These are phyloP conservation scores for Perizoma flavofasciatum DNA, from an alignment of 2,888 invertebrate species.

Conservation along the genomic window DNA sequence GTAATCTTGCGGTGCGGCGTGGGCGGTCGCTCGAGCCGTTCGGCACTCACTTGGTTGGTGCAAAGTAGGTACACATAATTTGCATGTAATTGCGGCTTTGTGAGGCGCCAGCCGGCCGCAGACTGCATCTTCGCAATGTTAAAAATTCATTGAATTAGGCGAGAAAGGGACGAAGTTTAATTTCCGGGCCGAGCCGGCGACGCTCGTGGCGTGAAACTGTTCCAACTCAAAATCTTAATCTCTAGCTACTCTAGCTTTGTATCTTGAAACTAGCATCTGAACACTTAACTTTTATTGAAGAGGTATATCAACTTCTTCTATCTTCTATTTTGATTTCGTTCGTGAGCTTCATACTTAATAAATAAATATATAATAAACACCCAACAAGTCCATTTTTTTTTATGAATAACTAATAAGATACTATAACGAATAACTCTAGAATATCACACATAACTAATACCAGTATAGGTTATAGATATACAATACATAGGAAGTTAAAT, in stretches of 20 bases:
- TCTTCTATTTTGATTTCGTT: neutral
- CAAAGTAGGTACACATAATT: conserved; percentile 78
- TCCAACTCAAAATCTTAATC: conserved; percentile 67
- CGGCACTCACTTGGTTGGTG: conserved; percentile 52
- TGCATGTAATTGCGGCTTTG: conserved; percentile 80
- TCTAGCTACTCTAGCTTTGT: conserved; percentile 54
- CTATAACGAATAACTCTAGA: too few relatives aligned
- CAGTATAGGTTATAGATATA: too few relatives aligned
- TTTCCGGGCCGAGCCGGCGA: conserved; percentile 66
- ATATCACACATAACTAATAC: too few relatives aligned
- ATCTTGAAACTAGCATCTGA: conserved; percentile 30
- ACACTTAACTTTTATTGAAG: conserved; percentile 28
- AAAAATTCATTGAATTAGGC: conserved; percentile 81
- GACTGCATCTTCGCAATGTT: conserved; percentile 77
- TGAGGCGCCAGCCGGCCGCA: conserved; percentile 58
- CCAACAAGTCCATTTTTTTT: too few relatives aligned
- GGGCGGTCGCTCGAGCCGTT: conserved; percentile 42
- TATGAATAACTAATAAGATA: too few relatives aligned
- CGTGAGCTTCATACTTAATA: too few relatives aligned
- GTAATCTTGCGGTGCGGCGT: conserved; percentile 49
- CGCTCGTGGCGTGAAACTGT: conserved; percentile 63
- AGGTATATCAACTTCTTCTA: neutral
- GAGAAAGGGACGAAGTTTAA: conserved; percentile 72
- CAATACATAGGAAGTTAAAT: too few relatives aligned
- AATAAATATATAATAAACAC: too few relatives aligned